Evolutionary conservation across 1,140 invertebrate species (phyloP), one percentile per base, ranked within the genome.

Genomic region (Pantala flavescens): DNA sequence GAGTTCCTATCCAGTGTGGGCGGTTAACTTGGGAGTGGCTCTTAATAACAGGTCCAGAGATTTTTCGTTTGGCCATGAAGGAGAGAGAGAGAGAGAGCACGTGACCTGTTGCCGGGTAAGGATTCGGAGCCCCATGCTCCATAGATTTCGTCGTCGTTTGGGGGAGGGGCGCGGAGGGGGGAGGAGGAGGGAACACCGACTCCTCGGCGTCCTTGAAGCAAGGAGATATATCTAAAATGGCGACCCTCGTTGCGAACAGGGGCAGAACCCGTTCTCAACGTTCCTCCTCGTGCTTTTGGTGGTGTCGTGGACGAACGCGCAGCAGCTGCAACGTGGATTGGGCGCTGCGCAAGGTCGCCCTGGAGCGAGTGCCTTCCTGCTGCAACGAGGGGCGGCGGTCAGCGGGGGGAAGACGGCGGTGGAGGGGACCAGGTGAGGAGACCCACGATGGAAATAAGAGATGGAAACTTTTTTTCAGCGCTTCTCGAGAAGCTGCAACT

Each of bases 151-250:
- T 63, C 49, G 49, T 63, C 28, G 28, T 63, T 63, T 63, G 49
- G 49, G 49, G 49, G 49, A 16, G 49, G 49, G n/a, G 49, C 5
- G 14, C 49, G 49, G 3, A 63, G 5, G 14, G 5, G 3, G 49
- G n/a, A 21, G 49, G n/a, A 21, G 49, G 49, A 21, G 49, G 49
- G n/a, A 63, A 63, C 49, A 63, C 49, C 16, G n/a, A 63, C 14
- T 63, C 49, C 49, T 21, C 49, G 49, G 16, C n/a, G 49, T 63
- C 49, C 49, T 63, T 63, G 49, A 63, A 63, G 49, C 49, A 21
- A 63, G 49, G 49, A 63, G 49, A 63, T 63, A 63, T 63, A 63
- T 63, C 14, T 63, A 63, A 63, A 63, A 63, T 63, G 49, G 49
- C 49, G 49, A 63, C 49, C 49, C 49, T 63, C 49, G 49, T 63